Percentiles rank a stretch among this genome's conserved stretches.
Evolutionary conservation across 2,113 vertebrate species (phyloP).

Genomic region (Gymnorhina tibicen): DNA sequence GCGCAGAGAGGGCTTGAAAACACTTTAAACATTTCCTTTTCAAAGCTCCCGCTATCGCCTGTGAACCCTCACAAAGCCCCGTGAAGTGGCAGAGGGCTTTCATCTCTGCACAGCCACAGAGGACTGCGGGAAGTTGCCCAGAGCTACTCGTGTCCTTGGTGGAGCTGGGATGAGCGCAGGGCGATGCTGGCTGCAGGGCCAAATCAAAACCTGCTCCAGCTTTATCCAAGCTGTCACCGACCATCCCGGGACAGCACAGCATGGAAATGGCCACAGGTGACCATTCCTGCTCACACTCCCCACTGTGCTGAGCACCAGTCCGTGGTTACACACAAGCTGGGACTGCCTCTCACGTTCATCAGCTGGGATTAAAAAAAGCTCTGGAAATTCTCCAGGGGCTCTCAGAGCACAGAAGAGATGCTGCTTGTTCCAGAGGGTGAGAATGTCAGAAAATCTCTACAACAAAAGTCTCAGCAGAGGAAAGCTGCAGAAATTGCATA

Average conservation of each 20-base stretch:
- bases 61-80: background rate
- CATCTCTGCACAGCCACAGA: background rate
- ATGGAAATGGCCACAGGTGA: background rate
- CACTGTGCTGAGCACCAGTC: background rate
- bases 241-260: background rate
- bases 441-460: background rate
- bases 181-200: background rate
- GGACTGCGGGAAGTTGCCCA: background rate
- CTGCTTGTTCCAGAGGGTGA: background rate
- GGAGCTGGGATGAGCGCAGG: background rate
- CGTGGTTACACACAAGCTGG: rapidly evolving
- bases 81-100: background rate
- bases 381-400: background rate
- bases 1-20: background rate
- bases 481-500: background rate
- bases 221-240: background rate
- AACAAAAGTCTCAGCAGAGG: background rate
- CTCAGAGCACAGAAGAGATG: background rate
- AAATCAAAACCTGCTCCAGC: background rate
- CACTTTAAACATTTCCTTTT: background rate
- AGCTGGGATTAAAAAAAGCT: background rate
- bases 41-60: background rate
- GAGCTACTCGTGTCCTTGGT: background rate
- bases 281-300: background rate
- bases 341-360: background rate